Evolutionary conservation across 2,113 vertebrate genomes (phyloP).

Genomic region (Clupea harengus): DNA sequence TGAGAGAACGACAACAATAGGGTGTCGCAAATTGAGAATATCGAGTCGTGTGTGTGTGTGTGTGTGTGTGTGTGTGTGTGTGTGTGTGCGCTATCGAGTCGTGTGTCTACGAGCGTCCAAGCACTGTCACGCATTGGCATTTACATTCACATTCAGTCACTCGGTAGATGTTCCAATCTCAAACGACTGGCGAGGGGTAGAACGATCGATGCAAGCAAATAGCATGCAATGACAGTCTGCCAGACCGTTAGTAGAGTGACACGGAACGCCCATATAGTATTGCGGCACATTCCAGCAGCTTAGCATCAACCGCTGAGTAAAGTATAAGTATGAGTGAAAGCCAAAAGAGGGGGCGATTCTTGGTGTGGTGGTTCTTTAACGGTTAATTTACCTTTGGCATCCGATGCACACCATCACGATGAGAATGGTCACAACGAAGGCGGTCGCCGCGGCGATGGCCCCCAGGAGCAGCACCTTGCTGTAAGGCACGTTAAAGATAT

Average conservation of each 20-base stretch:
- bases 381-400: conserved; percentile 67
- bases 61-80: no score
- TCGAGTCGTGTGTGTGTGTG: neutral
- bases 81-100: neutral
- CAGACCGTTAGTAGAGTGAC: neutral
- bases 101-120: neutral
- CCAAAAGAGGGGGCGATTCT: no score
- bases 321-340: neutral
- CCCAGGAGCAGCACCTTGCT: conserved; percentile 72
- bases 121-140: neutral
- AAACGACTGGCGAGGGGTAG: neutral
- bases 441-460: conserved; percentile 73
- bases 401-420: conserved; percentile 74
- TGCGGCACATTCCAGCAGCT: neutral
- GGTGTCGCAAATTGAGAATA: neutral
- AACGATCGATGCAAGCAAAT: neutral
- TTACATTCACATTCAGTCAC: neutral
- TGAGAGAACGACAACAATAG: neutral
- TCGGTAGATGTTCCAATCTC: neutral
- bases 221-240: neutral
- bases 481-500: conserved; percentile 44
- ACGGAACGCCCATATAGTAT: no score
- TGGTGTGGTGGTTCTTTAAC: neutral
- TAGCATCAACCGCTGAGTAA: conserved; percentile 43
- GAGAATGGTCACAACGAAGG: conserved; percentile 75